Evolutionary conservation across 2,113 vertebrate genomes (phyloP), one percentile per base, ranked within the genome.

Genomic region (Tragelaphus strepsiceros): DNA sequence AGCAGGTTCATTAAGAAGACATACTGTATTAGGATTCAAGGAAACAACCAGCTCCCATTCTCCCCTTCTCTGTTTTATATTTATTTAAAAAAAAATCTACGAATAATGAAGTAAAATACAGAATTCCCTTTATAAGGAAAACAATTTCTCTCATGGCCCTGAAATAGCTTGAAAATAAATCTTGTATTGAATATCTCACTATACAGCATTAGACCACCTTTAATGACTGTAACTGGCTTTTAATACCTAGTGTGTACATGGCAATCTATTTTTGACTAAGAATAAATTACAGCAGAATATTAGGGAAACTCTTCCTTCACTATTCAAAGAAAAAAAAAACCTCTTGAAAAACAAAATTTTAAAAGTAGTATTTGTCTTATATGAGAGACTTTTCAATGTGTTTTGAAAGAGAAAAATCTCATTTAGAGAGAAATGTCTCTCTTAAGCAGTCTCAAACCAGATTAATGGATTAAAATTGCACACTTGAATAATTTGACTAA

Each of bases 1-100:
- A 88, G 98, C 88, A 97, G 86, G 98, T 98, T 99, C 98, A 99
- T 99, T 99, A 99, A 98, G 98, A 99, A 99, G 99, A 99, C 98
- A 98, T 96, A 98, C 97, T 97, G 92, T 97, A 97, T 97, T 95
- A 98, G 96, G 94, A 98, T 54, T 98, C 98, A 83, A 98, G 98
- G 98, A 98, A 98, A 98, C 97, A 97, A 97, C 92, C 96, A 61
- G 94, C 97, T 97, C 94, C 97, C 19, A 0, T 77, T 89, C 91
- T 98, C 91, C 96, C 95, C 94, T 96, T 94, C 90, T 64, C 84
- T 96, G 88, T 30, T 96, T 96, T 96, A 90, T 67, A 96, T 98
- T 96, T 90, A 92, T 91, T 64, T 26, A 28, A 30, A 46, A 53
- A 91, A 81, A 61, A 85, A n/a, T 24, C 81, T 96, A 94, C 85